Conservation (phyloP, 2,113 vertebrate species). For the Malurus elegans region DNA sequence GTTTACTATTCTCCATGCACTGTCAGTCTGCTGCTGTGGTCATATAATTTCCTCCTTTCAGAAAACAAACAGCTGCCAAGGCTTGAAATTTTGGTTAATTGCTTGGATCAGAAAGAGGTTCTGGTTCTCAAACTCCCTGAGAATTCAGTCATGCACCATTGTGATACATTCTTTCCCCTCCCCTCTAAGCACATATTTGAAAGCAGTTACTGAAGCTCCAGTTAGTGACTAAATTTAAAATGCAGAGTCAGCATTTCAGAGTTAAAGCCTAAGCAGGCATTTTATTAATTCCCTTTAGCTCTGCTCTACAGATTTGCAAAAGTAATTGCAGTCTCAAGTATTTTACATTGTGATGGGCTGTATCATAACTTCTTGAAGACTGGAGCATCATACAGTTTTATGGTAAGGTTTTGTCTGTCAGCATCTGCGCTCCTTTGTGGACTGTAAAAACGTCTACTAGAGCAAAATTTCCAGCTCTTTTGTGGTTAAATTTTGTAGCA, state of each 20-base stretch:
- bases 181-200: background rate
- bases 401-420: background rate
- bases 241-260: background rate
- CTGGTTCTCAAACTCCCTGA: background rate
- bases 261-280: background rate
- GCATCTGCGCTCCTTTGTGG: background rate
- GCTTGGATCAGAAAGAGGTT: background rate
- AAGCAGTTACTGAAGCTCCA: background rate
- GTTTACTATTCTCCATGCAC: background rate
- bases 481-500: slow-evolving; percentile 22
- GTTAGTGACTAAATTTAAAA: background rate
- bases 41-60: background rate
- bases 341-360: background rate
- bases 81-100: slow-evolving; percentile 7
- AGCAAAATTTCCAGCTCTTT: slow-evolving; percentile 17
- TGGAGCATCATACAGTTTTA: background rate
- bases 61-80: slow-evolving; percentile 31
- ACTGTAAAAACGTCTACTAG: background rate
- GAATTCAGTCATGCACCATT: background rate
- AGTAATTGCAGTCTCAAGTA: background rate
- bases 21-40: background rate
- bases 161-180: background rate
- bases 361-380: background rate
- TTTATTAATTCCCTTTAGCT: background rate
- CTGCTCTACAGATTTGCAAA: background rate